phyloP scores from a whole-genome alignment of 2,888 invertebrate genomes.

The Thumatha senex region DNA sequence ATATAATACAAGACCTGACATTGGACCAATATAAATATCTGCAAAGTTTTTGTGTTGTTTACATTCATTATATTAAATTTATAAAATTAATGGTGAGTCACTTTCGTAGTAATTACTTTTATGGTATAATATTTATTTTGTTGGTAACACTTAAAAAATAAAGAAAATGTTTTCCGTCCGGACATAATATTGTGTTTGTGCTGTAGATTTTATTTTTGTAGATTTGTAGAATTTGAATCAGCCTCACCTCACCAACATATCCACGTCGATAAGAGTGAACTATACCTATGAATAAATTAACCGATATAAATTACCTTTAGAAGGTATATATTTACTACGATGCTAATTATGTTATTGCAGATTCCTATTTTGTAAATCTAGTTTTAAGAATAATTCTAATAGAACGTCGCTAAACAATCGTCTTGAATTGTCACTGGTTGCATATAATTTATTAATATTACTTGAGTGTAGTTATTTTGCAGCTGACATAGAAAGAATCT shows the following conservation, averaged over 20 bases:
- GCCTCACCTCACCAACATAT: constrained; percentile 48
- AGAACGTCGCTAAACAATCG: constrained; percentile 39
- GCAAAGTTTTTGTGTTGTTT: constrained; percentile 12
- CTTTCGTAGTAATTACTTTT: constrained; percentile 18
- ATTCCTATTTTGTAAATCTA: constrained; percentile 78
- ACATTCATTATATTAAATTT: constrained; percentile 28
- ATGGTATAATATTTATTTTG: constrained; percentile 19
- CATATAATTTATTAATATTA: constrained; percentile 58
- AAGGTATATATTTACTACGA: constrained; percentile 25
- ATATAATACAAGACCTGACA: constrained; percentile 57
- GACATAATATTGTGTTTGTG: constrained; percentile 30
- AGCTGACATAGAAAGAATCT: constrained; percentile 33
- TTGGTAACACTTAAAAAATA: constrained; percentile 12
- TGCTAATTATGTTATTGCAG: constrained; percentile 68
- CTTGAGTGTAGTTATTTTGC: constrained; percentile 32
- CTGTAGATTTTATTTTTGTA: constrained; percentile 17
- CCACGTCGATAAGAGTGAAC: constrained; percentile 44
- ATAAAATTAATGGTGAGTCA: constrained; percentile 18
- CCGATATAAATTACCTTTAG: constrained; percentile 25
- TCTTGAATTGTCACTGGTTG: constrained; percentile 50
- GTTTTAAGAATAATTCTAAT: constrained; percentile 68
- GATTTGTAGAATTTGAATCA: constrained; percentile 20
- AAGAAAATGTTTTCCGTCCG: constrained; percentile 58
- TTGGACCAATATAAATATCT: constrained; percentile 59
- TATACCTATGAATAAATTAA: constrained; percentile 17